These are phyloP conservation scores for Pasiphila rectangulata DNA, from an alignment of 2,888 invertebrate species.

Conservation along the genomic window DNA sequence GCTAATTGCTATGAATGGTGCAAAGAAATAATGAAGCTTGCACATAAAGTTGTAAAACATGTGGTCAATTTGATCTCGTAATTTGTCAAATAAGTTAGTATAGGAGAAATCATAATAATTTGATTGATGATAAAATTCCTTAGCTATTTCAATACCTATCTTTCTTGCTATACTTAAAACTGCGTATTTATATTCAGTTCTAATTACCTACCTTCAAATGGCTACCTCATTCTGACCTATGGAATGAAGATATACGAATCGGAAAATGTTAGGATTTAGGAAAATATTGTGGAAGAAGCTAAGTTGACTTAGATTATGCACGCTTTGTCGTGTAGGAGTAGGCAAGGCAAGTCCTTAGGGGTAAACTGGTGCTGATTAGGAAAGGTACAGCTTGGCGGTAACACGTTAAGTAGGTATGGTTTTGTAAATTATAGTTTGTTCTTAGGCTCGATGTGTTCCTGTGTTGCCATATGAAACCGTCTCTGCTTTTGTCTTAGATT, in stretches of 20 bases:
- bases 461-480: not conserved
- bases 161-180: too few relatives aligned
- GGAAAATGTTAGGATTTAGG: not conserved
- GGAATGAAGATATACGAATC: not conserved
- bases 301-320: constrained; percentile 6
- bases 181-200: not conserved
- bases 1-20: not conserved
- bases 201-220: too few relatives aligned
- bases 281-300: not conserved
- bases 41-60: not conserved
- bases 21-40: not conserved
- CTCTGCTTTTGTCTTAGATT: not conserved
- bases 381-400: constrained; percentile 1
- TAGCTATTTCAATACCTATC: too few relatives aligned
- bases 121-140: not conserved
- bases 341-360: constrained; percentile 5
- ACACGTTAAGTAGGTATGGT: constrained; percentile 4
- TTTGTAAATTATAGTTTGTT: constrained; percentile 9
- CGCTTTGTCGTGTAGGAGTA: constrained; percentile 14
- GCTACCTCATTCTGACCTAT: too few relatives aligned
- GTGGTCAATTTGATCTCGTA: constrained; percentile 9
- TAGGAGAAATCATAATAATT: not conserved
- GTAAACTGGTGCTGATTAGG: constrained; percentile 23
- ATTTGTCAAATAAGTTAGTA: not conserved
- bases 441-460: constrained; percentile 2